Conservation (phyloP, 1,140 invertebrate species). For the Drosophila athabasca region DNA sequence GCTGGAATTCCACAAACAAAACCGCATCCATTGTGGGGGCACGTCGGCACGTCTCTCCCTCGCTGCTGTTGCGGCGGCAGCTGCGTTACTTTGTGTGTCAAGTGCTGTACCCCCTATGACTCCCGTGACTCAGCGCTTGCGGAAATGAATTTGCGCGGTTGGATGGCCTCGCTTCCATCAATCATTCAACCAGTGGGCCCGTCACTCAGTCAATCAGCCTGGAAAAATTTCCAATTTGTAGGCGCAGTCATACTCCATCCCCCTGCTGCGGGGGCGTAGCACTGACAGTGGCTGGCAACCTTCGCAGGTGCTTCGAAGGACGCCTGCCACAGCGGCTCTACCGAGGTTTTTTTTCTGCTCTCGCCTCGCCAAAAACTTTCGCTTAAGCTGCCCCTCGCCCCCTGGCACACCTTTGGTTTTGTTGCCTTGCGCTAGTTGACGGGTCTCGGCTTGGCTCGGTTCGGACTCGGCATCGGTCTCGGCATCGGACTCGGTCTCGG, state of each 20-base stretch:
- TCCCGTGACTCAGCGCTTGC: constrained; percentile 15
- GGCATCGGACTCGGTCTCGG: no score
- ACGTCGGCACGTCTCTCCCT: constrained; percentile 33
- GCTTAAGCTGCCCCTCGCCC: constrained; percentile 11
- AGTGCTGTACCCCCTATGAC: constrained; percentile 22
- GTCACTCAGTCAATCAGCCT: constrained; percentile 25
- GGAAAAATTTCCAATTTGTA: constrained; percentile 1
- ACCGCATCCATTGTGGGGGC: constrained; percentile 28
- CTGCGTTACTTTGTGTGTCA: constrained; percentile 38
- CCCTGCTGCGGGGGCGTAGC: not conserved
- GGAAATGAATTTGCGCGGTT: constrained; percentile 39
- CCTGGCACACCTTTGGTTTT: constrained; percentile 46
- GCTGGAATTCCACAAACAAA: constrained; percentile 15
- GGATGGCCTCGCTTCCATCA: constrained; percentile 28
- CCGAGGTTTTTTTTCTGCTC: not conserved
- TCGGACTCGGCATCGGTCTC: not conserved
- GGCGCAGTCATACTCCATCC: not conserved
- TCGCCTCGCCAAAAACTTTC: constrained; percentile 43
- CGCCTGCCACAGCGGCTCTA: constrained; percentile 1
- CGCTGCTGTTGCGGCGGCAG: constrained; percentile 11
- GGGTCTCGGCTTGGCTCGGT: no score
- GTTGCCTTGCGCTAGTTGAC: constrained; percentile 25
- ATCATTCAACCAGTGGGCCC: constrained; percentile 16
- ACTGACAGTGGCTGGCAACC: constrained; percentile 39
- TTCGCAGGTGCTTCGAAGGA: constrained; percentile 54